Conservation (phyloP, 1,140 invertebrate species). For the Chelonus insularis region DNA sequence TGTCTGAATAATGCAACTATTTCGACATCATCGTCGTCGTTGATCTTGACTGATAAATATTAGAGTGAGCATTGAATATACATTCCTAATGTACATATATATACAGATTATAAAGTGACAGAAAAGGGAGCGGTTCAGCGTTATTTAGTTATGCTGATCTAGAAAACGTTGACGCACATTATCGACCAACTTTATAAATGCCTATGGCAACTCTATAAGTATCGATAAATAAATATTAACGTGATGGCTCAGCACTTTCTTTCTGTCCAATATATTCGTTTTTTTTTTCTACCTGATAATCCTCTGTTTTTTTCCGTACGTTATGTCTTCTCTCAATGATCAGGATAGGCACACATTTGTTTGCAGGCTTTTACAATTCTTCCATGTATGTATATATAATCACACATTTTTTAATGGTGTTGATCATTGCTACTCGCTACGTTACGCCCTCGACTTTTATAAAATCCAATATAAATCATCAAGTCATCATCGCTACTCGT, state of each 20-base stretch:
- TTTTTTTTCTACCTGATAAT: constrained; percentile 18
- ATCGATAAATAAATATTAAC: constrained; percentile 43
- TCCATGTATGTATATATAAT: not conserved
- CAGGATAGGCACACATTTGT: not conserved
- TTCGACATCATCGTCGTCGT: too few relatives aligned
- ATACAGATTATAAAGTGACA: constrained; percentile 29
- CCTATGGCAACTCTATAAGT: not conserved
- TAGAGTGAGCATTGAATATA: constrained; percentile 6
- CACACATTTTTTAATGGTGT: not conserved
- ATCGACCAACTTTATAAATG: constrained; percentile 3
- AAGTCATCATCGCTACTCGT: too few relatives aligned
- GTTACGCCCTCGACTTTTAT: too few relatives aligned
- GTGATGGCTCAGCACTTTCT: constrained; percentile 41
- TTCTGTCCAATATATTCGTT: constrained; percentile 14
- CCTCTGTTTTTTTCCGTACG: not conserved
- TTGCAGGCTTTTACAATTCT: not conserved
- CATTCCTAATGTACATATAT: not conserved
- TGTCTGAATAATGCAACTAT: not conserved
- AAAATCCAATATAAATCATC: too few relatives aligned
- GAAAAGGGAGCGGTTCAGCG: constrained; percentile 25
- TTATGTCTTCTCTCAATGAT: not conserved
- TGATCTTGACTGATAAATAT: too few relatives aligned
- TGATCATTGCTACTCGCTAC: too few relatives aligned
- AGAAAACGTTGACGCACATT: constrained; percentile 27
- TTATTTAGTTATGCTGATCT: constrained; percentile 37